These are phyloP conservation scores for Cataglyphis albicans DNA, from an alignment of 2,888 invertebrate species.

Conservation along the genomic window DNA sequence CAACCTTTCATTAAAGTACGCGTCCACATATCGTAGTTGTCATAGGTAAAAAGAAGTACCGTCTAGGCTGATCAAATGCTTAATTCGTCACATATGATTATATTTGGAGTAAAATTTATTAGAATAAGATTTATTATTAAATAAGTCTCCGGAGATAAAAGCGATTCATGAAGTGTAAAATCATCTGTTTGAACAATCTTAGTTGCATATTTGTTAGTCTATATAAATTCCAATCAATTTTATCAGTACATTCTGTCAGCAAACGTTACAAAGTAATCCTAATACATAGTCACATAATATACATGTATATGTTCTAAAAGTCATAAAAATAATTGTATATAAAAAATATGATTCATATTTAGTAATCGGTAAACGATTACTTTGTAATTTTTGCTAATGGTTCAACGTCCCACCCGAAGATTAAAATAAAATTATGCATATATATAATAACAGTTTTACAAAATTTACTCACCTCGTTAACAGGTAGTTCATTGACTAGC, in stretches of 20 bases:
- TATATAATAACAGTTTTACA: conserved; percentile 83
- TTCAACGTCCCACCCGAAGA: conserved; percentile 81
- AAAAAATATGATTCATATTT: background rate
- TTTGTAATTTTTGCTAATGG: conserved; percentile 69
- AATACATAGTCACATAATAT: background rate
- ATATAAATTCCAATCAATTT: conserved; percentile 25
- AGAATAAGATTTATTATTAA: conserved; percentile 6
- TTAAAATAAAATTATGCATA: conserved; percentile 78
- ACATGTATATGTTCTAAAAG: background rate
- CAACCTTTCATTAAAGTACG: conserved; percentile 78
- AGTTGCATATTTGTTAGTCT: conserved; percentile 9
- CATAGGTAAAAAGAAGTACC: conserved; percentile 76
- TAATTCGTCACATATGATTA: conserved; percentile 55
- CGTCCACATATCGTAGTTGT: conserved; percentile 76
- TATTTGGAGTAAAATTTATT: conserved; percentile 35
- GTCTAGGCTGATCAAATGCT: conserved; percentile 78
- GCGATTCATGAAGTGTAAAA: background rate
- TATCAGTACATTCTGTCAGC: conserved; percentile 31
- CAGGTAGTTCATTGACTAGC: conserved; percentile 83
- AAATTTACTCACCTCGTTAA: conserved; percentile 85
- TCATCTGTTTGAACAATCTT: conserved; percentile 31
- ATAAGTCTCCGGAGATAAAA: conserved; percentile 21
- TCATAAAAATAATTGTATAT: background rate
- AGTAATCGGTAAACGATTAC: conserved; percentile 1
- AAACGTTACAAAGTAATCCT: conserved; percentile 27